Base-by-base conservation (phyloP, 2,797 vertebrate species). In the Peromyscus attwateri region DNA sequence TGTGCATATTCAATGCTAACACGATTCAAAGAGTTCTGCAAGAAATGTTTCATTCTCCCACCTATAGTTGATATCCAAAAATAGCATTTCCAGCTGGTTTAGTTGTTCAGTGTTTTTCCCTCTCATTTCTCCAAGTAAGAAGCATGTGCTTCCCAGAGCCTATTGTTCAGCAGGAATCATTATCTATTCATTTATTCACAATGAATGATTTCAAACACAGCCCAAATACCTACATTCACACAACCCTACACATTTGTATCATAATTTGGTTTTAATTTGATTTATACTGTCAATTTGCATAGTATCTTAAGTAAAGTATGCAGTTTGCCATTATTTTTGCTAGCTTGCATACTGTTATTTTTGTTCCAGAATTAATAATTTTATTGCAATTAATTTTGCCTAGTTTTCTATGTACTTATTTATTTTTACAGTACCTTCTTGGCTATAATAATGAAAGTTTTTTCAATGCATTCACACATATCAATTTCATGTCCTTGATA, bases 321-420 rank as follows among this genome's bases (percentile, higher is more conserved):
- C 19, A 23, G 12, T 92, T 89, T 89, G 34, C 55, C 25, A 75
- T 85, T 79, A 70, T 94, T 89, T 93, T 89, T 90, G 4, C 27
- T 85, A 85, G 46, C 23, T 94, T 60, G 17, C 1, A 76, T 9
- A 76, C 21, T 57, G 66, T 64, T 49, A 76, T 52, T 8, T 79
- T 37, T 14, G 3, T 25, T 68, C 73, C 68, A 62, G 0, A 68
- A 85, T 82, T 90, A 43, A 43, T 88, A 57, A 88, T 73, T 89
- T 27, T 21, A 60, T 46, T 73, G 3, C 27, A 88, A 49, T 57
- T 19, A 13, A 34, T 80, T 64, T 68, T 37, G 1, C 37, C 88
- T 37, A 62, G 29, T 87, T 55, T 91, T 71, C 29, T 37, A 21
- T 76, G 52, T 21, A 43, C 4, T 75, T 80, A 60, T 14, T 71